These are phyloP conservation scores for Xenopus petersii DNA, from an alignment of 2,797 vertebrate genomes.

Conservation along the genomic window DNA sequence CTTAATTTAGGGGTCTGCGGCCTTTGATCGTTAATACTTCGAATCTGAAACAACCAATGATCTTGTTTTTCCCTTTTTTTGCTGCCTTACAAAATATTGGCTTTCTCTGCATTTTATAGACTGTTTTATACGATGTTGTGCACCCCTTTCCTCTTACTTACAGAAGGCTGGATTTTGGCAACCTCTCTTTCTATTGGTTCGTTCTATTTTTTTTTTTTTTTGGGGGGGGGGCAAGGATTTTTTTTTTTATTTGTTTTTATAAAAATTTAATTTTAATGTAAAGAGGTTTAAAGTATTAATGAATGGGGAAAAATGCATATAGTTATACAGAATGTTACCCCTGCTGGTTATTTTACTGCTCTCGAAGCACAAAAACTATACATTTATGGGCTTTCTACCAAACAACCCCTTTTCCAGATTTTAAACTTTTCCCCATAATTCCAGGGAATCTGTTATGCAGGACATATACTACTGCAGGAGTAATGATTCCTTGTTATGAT, in stretches of 20 bases:
- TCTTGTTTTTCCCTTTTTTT: not conserved
- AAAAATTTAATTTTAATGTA: conserved; percentile 1
- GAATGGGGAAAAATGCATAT: not conserved
- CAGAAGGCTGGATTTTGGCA: not conserved
- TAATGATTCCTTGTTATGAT: too few species aligned
- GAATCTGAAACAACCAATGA: not conserved
- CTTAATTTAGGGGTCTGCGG: not conserved
- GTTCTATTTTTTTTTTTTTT: not conserved
- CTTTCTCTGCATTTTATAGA: conserved; percentile 19
- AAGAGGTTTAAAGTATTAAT: conserved; percentile 4
- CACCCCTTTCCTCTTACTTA: not conserved
- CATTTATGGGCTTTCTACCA: not conserved
- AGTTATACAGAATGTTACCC: not conserved
- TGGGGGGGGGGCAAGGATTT: too few species aligned
- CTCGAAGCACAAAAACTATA: not conserved
- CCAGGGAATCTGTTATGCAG: not conserved
- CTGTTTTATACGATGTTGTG: conserved; percentile 6
- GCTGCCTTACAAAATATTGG: conserved; percentile 35
- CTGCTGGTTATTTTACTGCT: not conserved
- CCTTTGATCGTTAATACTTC: not conserved
- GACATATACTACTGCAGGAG: too few species aligned
- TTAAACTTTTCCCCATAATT: too few species aligned
- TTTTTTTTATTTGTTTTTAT: not conserved
- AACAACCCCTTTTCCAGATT: too few species aligned
- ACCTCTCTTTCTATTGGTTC: not conserved